These are phyloP conservation scores for Pelusios castaneus DNA, from an alignment of 2,113 vertebrate genomes.

Conservation along the genomic window DNA sequence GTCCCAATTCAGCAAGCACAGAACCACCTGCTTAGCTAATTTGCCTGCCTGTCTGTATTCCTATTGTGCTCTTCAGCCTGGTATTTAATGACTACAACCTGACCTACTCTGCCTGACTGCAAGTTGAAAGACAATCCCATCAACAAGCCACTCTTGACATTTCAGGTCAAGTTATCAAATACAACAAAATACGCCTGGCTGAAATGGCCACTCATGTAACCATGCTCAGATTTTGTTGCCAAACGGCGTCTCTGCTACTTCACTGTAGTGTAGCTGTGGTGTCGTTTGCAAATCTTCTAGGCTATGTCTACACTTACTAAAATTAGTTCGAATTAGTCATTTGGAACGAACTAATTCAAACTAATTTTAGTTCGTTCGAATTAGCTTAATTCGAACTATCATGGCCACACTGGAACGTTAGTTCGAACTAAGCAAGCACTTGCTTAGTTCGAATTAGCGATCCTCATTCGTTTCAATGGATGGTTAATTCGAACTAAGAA, in stretches of 20 bases:
- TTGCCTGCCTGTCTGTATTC: background rate
- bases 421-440: no score
- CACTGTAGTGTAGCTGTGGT: background rate
- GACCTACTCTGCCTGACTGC: background rate
- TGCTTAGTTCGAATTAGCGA: no score
- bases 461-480: no score
- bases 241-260: no score
- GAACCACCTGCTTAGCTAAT: background rate
- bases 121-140: background rate
- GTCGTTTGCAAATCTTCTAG: background rate
- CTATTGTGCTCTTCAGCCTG: background rate
- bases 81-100: background rate
- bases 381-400: no score
- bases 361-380: no score
- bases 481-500: no score
- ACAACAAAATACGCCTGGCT: fast-evolving
- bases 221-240: background rate
- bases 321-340: no score
- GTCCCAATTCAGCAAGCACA: background rate
- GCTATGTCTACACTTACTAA: no score
- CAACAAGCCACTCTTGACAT: background rate
- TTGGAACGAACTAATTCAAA: no score
- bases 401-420: no score
- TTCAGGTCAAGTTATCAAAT: background rate
- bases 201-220: background rate